Conservation (phyloP, 1,140 invertebrate genomes). For the Calephelis nemesis region DNA sequence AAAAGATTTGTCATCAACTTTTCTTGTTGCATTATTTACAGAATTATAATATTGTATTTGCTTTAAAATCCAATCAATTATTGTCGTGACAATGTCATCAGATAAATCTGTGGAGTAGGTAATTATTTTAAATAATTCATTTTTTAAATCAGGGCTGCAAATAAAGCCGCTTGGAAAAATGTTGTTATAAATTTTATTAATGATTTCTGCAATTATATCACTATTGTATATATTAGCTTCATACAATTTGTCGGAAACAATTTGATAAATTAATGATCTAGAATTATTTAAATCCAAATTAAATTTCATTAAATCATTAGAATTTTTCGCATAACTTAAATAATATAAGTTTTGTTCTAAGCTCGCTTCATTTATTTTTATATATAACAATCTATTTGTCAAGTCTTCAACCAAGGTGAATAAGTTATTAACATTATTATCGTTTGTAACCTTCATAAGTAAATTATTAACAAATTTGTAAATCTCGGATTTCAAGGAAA, state of each 20-base stretch:
- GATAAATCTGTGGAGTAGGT: constrained; percentile 21
- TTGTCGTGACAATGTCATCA: neutral
- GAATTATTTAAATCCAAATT: neutral
- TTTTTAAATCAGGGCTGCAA: constrained; percentile 12
- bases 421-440: constrained; percentile 16
- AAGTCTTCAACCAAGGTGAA: constrained; percentile 10
- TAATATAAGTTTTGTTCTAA: constrained; percentile 3
- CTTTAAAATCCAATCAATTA: neutral
- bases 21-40: neutral
- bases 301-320: constrained; percentile 5
- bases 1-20: neutral
- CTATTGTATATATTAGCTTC: neutral
- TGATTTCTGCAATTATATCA: constrained; percentile 12
- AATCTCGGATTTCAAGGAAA: constrained; percentile 21
- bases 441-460: neutral
- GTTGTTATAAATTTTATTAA: constrained; percentile 17
- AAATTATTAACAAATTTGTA: constrained; percentile 22
- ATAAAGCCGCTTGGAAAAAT: neutral
- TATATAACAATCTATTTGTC: constrained; percentile 9
- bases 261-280: neutral
- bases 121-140: constrained; percentile 17
- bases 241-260: neutral
- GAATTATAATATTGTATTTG: constrained; percentile 5
- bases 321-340: neutral
- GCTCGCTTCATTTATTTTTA: constrained; percentile 11